Base-by-base conservation (phyloP, 1,140 invertebrate species). In the Drosophila bipectinata region DNA sequence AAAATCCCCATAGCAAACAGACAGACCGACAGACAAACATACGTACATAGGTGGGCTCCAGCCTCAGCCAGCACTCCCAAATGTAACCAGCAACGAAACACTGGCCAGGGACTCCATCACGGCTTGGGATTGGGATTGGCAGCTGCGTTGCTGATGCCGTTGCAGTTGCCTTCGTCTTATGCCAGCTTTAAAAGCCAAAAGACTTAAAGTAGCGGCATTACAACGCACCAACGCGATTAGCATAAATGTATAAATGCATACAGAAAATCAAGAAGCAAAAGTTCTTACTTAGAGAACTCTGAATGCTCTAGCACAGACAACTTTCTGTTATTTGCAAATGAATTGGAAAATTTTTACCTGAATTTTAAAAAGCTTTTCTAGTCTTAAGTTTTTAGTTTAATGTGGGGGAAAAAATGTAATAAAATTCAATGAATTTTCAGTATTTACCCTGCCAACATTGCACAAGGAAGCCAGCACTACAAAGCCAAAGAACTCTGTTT, bases 191-290 rank as follows among this genome's bases (percentile, higher is more conserved):
- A 87, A 66, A 83, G 83, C 83, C 78, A 83, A 79, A 57, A 61
- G 75, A 79, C 83, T 88, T 87, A 88, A 88, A 87, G 83, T 87
- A 87, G 83, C 83, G 83, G 83, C 83, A 83, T 88, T 88, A 87
- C 83, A 71, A 88, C 79, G 79, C 83, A 88, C 72, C 66, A 84
- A 51, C 56, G 62, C 64, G 79, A 88, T 88, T 88, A 88, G 84
- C 83, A 88, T 88, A 88, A 88, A 88, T 88, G 83, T 88, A 88
- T 88, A 88, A 88, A 88, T 88, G 87, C 83, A 88, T 87, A 83
- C 53, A 76, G 61, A 76, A 68, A 57, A 63, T 57, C 45, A 24
- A 15, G 26, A n/a, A 30, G 15, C 5, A 12, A 51, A 41, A 39
- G 21, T 32, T 56, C 2, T 7, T 18, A 7, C 18, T 14, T 14